Conservation (phyloP, 2,797 vertebrate genomes). For the Aldrovandia affinis region DNA sequence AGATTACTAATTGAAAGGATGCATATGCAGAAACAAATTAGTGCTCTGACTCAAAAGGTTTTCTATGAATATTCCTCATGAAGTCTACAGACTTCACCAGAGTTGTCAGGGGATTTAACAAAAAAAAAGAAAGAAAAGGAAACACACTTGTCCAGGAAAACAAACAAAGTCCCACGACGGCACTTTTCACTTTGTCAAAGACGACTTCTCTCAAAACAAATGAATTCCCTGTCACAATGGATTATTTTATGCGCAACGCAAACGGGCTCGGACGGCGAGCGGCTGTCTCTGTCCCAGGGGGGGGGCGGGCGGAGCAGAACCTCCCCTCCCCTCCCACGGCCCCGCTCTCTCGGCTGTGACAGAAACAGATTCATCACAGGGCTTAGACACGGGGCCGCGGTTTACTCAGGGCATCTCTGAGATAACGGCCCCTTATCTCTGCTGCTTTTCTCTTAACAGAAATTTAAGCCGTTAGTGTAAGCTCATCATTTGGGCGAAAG, state of each 20-base stretch:
- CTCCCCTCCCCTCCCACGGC: neutral
- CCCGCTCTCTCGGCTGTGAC: neutral
- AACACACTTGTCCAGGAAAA: neutral
- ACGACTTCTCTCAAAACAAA: constrained; percentile 8
- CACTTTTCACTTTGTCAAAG: neutral
- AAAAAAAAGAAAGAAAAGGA: neutral
- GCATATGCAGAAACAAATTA: neutral
- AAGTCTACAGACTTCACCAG: neutral
- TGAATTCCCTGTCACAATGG: constrained; percentile 3
- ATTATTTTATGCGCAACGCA: neutral
- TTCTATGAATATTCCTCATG: constrained; percentile 13
- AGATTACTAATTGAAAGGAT: neutral
- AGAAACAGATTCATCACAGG: neutral
- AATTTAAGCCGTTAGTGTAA: constrained; percentile 1
- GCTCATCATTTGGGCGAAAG: neutral
- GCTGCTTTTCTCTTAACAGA: neutral
- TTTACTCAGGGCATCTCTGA: constrained; percentile 6
- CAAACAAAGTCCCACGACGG: neutral
- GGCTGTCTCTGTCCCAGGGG: neutral
- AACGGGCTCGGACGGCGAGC: neutral
- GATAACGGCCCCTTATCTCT: neutral
- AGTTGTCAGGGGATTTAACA: neutral
- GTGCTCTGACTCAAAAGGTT: neutral
- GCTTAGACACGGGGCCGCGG: neutral
- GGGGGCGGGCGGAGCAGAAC: neutral